Evolutionary conservation across 2,888 invertebrate genomes (phyloP), one percentile per base, ranked within the genome.

Genomic region (Norana najaformis): DNA sequence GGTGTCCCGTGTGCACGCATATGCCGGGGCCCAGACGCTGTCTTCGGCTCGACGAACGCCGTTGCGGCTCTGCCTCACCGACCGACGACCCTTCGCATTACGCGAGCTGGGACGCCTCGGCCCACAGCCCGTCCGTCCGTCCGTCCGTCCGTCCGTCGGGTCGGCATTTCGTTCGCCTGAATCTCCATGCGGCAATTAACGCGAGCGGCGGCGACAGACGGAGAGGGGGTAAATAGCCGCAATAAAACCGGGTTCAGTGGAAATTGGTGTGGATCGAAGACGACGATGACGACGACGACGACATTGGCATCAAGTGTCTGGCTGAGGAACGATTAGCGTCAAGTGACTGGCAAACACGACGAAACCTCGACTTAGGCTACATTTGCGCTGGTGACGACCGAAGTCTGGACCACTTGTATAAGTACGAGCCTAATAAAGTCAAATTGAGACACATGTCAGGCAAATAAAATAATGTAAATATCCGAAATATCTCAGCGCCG

Each of bases 1-100:
- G 69, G 69, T n/a, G 69, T 69, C 69, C 69, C 69, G 69, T 69
- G 69, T n/a, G 69, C 69, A 69, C 69, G 69, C 69, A 69, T 69
- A 69, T 69, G 30, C 30, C n/a, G 69, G 30, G 30, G 69, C 30
- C n/a, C n/a, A 69, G 69, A n/a, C 69, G 8, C 16, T 69, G 69
- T 69, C 69, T 69, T 69, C n/a, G 69, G n/a, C 69, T 13, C 69
- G 69, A 30, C 69, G 69, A 69, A 69, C 69, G n/a, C 69, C 69
- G 30, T 69, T 8, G 69, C 69, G n/a, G 69, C 69, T n/a, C 2
- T 35, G 85, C 35, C 85, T 20, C 34, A 35, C 23, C 53, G 53
- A 53, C 53, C 53, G 53, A 3, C 30, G n/a, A n/a, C n/a, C n/a
- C n/a, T n/a, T 69, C 69, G n/a, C 41, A 41, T 18, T 30, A 23